phyloP scores from a whole-genome alignment of 2,888 invertebrate genomes.

The Ypsolopha sequella region DNA sequence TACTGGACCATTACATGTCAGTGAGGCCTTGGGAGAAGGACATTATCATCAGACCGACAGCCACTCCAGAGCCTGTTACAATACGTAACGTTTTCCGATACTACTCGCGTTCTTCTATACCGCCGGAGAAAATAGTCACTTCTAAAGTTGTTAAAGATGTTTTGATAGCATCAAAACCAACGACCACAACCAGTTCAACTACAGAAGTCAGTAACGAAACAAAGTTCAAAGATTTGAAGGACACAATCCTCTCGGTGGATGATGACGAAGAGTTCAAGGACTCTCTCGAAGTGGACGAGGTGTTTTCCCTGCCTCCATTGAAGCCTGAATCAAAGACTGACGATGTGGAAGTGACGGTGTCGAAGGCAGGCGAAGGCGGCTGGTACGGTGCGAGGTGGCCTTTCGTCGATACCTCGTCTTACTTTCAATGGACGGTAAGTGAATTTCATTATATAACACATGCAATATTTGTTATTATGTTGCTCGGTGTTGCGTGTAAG shows the following conservation, averaged over 20 bases:
- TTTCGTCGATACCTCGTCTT: conserved; percentile 74
- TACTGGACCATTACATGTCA: conserved; percentile 40
- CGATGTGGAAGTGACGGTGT: conserved; percentile 57
- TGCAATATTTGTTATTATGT: background rate
- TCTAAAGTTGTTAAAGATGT: conserved; percentile 46
- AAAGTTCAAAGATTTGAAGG: conserved; percentile 51
- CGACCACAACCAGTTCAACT: conserved; percentile 15
- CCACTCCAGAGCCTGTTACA: conserved; percentile 39
- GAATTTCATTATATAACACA: background rate
- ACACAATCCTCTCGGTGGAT: conserved; percentile 51
- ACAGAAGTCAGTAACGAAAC: conserved; percentile 32
- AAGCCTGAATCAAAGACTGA: conserved; percentile 37
- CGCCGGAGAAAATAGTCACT: conserved; percentile 36
- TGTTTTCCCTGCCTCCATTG: conserved; percentile 53
- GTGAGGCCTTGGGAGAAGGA: conserved; percentile 55
- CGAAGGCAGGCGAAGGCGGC: conserved; percentile 49
- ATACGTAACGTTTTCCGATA: conserved; percentile 34
- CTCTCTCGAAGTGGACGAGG: conserved; percentile 56
- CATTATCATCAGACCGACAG: conserved; percentile 47
- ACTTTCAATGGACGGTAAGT: conserved; percentile 77
- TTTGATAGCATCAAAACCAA: conserved; percentile 44
- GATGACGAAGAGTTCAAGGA: conserved; percentile 63
- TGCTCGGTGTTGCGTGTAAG: conserved; percentile 1
- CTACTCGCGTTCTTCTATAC: conserved; percentile 30
- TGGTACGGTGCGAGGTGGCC: conserved; percentile 77